Evolutionary conservation across 2,113 vertebrate species (phyloP), one percentile per base, ranked within the genome.

Genomic region (Otus sunia): DNA sequence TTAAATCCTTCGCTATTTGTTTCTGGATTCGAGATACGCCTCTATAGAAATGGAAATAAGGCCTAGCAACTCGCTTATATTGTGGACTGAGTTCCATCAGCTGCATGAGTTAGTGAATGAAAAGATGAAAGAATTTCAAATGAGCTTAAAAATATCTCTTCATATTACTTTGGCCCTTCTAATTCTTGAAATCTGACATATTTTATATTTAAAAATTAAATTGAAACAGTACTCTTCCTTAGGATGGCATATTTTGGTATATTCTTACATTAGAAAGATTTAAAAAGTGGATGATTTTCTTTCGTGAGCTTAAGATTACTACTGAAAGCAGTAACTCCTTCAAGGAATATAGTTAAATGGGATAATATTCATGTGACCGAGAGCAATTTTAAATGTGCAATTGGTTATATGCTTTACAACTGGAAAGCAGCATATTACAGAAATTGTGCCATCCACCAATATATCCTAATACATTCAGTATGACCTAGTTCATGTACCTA

Each of bases 41-140:
- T 96, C 95, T 92, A 95, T 96, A 97, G 97, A 97, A 97, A 97
- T 97, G 97, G 98, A 97, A 97, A 95, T 97, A 96, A 94, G 85
- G 90, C 86, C 86, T 92, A 69, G 78, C 78, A 91, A 74, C 82
- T 95, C 75, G 85, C 22, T 95, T 85, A 30, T 93, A 50, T 91
- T 97, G 84, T 89, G 76, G 66, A 76, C 58, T 58, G 76, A 93
- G 95, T 96, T 92, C 79, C 75, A 76, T 96, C 94, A 92, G 67
- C 78, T 90, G 71, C 59, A 58, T 0, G 1, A 73, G 59, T 37
- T 55, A 86, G 34, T 39, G 45, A 86, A 69, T 58, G 58, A 62
- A 94, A 94, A 87, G 64, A 75, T 79, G 66, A 83, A 86, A 81
- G 74, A 87, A 85, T 86, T 87, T 78, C 43, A 91, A 82, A 94